Percentiles rank a stretch among this genome's conserved stretches.
Conservation (phyloP, 2,797 vertebrate species). For the Threskiornis aethiopicus region DNA sequence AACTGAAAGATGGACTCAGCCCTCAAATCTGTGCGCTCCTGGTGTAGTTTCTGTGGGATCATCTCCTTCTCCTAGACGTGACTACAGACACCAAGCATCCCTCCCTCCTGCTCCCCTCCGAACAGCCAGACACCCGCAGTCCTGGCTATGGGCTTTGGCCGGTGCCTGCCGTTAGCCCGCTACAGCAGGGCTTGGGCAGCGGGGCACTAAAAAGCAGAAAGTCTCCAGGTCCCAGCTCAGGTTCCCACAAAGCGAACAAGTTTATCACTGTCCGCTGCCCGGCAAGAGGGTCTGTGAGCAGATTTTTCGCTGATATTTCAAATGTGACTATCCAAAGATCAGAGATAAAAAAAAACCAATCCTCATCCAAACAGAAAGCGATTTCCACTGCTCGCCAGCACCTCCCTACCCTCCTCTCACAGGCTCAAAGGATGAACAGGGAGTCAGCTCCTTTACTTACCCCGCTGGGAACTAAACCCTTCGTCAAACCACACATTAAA, state of each 20-base stretch:
- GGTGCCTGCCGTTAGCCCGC: background rate
- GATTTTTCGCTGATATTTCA: background rate
- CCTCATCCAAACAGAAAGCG: background rate
- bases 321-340: background rate
- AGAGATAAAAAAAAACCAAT: background rate
- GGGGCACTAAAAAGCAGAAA: background rate
- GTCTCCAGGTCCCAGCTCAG: background rate
- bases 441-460: conserved; percentile 53
- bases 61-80: background rate
- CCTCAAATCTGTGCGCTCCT: conserved; percentile 20
- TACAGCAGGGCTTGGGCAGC: background rate
- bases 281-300: background rate
- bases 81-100: background rate
- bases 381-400: background rate
- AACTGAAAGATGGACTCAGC: conserved; percentile 35
- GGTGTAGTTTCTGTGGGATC: background rate
- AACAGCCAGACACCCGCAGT: background rate
- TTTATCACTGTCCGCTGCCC: background rate
- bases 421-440: conserved; percentile 11
- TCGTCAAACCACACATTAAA: conserved; percentile 63
- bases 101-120: background rate
- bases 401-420: conserved; percentile 16
- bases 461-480: conserved; percentile 57
- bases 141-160: background rate
- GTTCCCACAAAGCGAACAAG: background rate